Evolutionary conservation across 2,888 invertebrate species (phyloP).

Genomic region (Corythucha ciliata): DNA sequence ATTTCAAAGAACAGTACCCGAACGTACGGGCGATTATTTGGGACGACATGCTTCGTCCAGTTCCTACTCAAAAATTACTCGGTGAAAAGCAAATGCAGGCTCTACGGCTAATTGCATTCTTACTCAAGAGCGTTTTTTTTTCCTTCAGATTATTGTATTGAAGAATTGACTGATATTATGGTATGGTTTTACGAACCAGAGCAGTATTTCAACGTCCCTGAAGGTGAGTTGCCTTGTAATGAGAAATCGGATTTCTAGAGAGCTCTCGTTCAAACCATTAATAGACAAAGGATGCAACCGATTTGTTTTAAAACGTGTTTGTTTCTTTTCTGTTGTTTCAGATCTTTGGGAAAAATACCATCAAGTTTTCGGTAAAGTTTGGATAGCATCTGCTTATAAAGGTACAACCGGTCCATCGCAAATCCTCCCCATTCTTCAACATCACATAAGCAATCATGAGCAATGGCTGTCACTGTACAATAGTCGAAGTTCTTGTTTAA

Average conservation of each 20-base stretch:
- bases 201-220: conserved; percentile 46
- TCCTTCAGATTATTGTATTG: conserved; percentile 52
- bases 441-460: conserved; percentile 67
- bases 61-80: conserved; percentile 22
- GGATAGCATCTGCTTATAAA: conserved; percentile 77
- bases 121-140: no score
- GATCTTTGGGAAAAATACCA: conserved; percentile 57
- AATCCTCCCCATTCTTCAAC: conserved; percentile 55
- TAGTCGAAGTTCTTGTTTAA: conserved; percentile 45
- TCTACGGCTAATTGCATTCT: no score
- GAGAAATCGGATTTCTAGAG: neutral
- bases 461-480: conserved; percentile 56
- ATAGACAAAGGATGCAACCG: conserved; percentile 30
- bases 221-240: conserved; percentile 37
- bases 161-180: conserved; percentile 55
- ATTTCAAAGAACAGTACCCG: conserved; percentile 53
- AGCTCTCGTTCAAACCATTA: conserved; percentile 14
- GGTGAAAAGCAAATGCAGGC: no score
- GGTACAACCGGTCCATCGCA: conserved; percentile 72
- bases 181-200: conserved; percentile 57
- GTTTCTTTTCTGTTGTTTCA: conserved; percentile 41
- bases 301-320: conserved; percentile 3
- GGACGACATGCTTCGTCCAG: conserved; percentile 73
- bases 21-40: conserved; percentile 62
- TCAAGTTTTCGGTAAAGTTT: conserved; percentile 55